Conservation (phyloP, 2,113 vertebrate genomes). For the Dicerorhinus sumatrensis region DNA sequence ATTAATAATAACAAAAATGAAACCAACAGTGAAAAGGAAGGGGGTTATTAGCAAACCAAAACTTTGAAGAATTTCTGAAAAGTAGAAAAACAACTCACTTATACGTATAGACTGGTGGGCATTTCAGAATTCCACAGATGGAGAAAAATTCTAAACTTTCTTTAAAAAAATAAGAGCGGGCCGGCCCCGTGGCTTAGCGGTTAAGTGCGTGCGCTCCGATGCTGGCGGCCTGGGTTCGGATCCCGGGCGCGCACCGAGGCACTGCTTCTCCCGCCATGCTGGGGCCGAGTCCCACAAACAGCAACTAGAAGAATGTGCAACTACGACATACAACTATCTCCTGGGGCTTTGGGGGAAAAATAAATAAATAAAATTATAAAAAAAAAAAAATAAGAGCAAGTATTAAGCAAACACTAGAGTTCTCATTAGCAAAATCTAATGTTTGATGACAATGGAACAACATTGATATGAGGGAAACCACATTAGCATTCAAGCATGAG, state of each 20-base stretch:
- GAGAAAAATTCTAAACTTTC: not conserved
- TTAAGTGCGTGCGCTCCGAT: too few relatives aligned
- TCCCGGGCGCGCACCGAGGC: too few relatives aligned
- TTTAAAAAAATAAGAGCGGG: not conserved
- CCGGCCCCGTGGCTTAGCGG: too few relatives aligned
- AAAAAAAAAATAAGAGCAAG: not conserved
- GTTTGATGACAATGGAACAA: not conserved
- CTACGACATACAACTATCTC: too few relatives aligned
- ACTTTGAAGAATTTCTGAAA: not conserved
- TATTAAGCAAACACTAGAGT: not conserved
- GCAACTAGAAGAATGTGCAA: too few relatives aligned
- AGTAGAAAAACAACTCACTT: not conserved
- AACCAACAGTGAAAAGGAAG: not conserved
- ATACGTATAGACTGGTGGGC: not conserved
- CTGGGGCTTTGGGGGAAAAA: too few relatives aligned
- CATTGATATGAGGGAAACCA: not conserved
- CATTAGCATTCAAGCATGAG: not conserved
- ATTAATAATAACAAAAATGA: not conserved
- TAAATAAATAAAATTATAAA: too few relatives aligned
- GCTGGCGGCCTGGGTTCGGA: too few relatives aligned
- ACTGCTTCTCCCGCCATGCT: too few relatives aligned
- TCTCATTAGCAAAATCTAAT: not conserved
- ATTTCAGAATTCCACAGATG: not conserved
- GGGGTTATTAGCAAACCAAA: not conserved
- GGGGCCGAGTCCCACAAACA: too few relatives aligned